These are phyloP conservation scores for Mastomys coucha DNA, from an alignment of 2,113 vertebrate genomes.

Conservation along the genomic window DNA sequence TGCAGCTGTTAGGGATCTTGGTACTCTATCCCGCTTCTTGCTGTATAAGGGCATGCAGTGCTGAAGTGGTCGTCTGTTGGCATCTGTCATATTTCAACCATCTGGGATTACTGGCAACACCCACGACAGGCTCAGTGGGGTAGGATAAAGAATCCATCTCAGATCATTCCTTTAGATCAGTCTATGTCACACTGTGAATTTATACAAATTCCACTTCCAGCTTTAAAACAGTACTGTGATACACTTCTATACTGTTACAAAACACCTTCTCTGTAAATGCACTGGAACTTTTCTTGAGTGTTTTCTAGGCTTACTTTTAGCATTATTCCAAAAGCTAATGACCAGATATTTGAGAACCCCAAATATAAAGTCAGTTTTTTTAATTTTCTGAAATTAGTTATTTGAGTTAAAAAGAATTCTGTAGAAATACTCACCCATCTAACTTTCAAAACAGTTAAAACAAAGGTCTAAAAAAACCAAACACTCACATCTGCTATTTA, in stretches of 20 bases:
- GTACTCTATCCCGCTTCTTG: background rate
- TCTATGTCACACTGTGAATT: conserved; percentile 42
- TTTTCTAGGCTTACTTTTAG: conserved; percentile 56
- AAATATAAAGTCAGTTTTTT: conserved; percentile 73
- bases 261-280: conserved; percentile 65
- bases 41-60: background rate
- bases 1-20: conserved; percentile 10
- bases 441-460: conserved; percentile 64
- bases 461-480: background rate
- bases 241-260: conserved; percentile 44
- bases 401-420: conserved; percentile 53
- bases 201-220: conserved; percentile 49
- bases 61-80: too few relatives aligned
- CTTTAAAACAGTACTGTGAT: conserved; percentile 45
- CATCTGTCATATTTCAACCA: background rate
- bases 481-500: conserved; percentile 1
- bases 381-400: conserved; percentile 65
- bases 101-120: background rate
- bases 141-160: background rate
- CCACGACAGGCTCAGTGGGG: background rate
- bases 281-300: background rate
- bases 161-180: background rate
- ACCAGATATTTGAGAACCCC: conserved; percentile 44
- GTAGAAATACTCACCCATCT: conserved; percentile 52
- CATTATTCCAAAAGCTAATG: conserved; percentile 54